Evolutionary conservation across 92 coral and sea anemone genomes (phyloP).

Genomic region (Diadumene lineata): DNA sequence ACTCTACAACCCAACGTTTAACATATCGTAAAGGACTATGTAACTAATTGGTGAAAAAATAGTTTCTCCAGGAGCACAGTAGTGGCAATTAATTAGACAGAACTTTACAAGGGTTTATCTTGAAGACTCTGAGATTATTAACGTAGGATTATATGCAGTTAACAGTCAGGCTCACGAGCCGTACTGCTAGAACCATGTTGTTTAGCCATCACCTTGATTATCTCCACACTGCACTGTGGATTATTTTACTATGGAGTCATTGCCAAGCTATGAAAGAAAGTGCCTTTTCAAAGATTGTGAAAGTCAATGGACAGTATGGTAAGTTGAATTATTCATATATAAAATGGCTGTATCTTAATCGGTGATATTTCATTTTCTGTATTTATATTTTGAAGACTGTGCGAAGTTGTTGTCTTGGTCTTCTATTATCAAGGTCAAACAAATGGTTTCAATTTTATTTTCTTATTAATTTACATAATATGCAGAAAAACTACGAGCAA

Average conservation of each 20-base stretch:
- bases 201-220: neutral
- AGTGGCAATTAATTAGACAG: neutral
- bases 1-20: neutral
- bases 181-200: neutral
- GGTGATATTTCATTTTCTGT: neutral
- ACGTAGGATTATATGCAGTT: neutral
- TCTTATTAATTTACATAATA: no score
- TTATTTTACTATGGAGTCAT: neutral
- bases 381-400: neutral
- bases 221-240: neutral
- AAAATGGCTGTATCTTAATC: neutral
- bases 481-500: no score
- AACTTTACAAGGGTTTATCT: neutral
- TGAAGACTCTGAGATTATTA: neutral
- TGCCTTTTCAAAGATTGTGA: slow-evolving; percentile 24
- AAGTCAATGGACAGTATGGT: slow-evolving; percentile 28
- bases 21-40: neutral
- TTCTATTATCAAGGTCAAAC: neutral
- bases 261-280: neutral
- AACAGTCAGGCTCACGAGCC: no score
- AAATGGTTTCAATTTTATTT: neutral
- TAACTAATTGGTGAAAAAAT: neutral
- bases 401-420: neutral
- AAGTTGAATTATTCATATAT: neutral
- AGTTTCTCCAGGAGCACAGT: neutral